Evolutionary conservation across 2,888 invertebrate species (phyloP).

Genomic region (Ethmia dodecea): DNA sequence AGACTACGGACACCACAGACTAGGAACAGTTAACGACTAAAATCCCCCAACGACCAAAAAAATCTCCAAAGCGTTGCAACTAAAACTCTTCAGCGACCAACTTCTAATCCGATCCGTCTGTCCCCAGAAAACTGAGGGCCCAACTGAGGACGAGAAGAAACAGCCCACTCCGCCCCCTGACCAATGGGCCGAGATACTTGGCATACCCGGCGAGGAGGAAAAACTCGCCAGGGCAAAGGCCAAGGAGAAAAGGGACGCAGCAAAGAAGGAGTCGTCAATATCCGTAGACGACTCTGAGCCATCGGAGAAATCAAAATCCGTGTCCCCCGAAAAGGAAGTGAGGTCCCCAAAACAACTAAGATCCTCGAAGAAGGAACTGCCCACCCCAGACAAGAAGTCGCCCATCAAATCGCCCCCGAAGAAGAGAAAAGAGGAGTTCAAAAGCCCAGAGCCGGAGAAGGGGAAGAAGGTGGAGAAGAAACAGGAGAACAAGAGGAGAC

Average conservation of each 20-base stretch:
- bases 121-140: conserved; percentile 18
- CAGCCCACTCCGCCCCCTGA: conserved; percentile 68
- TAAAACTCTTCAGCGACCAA: no score
- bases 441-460: conserved; percentile 39
- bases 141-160: conserved; percentile 49
- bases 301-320: conserved; percentile 24
- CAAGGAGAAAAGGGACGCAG: background rate
- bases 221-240: conserved; percentile 6
- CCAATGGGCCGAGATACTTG: conserved; percentile 69
- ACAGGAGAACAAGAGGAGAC: conserved; percentile 38
- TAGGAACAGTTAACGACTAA: no score
- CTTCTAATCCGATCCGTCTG: background rate
- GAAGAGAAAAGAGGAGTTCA: conserved; percentile 48
- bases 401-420: conserved; percentile 52
- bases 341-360: conserved; percentile 52
- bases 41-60: no score
- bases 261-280: background rate
- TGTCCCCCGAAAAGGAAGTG: conserved; percentile 36
- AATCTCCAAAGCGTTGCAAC: no score
- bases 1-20: no score
- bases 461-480: conserved; percentile 30
- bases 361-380: conserved; percentile 51
- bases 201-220: conserved; percentile 54
- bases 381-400: conserved; percentile 42
- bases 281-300: conserved; percentile 18